These are phyloP conservation scores for Ceratitis capitata DNA, from an alignment of 1,140 invertebrate species.

Conservation along the genomic window DNA sequence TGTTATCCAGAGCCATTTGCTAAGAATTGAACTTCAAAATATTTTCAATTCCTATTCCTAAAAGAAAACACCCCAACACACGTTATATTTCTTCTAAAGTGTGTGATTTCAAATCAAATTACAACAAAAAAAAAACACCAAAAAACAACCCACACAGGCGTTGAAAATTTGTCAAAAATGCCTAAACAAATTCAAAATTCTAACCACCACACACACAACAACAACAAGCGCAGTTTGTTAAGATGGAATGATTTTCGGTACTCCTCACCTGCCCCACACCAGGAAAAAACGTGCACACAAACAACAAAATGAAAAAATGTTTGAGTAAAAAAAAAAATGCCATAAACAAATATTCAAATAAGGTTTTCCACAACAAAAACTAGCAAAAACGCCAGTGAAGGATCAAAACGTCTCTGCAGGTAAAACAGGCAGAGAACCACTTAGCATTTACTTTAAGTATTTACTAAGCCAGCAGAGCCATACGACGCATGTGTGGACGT, in stretches of 20 bases:
- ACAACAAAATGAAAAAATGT: slow-evolving; percentile 39
- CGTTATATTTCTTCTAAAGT: neutral
- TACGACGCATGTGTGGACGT: neutral
- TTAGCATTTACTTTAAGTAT: slow-evolving; percentile 26
- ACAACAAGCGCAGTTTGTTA: neutral
- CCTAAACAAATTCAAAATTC: slow-evolving; percentile 43
- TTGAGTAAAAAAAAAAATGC: neutral
- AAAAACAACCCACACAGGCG: slow-evolving; percentile 8
- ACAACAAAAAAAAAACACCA: too few relatives aligned
- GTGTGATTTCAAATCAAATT: too few relatives aligned
- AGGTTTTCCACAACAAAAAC: neutral
- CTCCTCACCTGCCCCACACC: neutral
- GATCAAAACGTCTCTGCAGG: neutral
- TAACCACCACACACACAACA: slow-evolving; percentile 27
- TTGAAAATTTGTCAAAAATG: slow-evolving; percentile 25
- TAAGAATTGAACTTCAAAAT: too few relatives aligned
- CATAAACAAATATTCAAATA: neutral
- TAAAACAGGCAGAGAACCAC: neutral
- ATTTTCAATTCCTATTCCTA: neutral
- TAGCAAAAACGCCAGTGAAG: slow-evolving; percentile 47
- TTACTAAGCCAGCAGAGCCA: slow-evolving; percentile 6
- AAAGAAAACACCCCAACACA: neutral
- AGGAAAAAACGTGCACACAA: too few relatives aligned
- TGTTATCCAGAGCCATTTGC: too few relatives aligned
- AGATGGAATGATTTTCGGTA: neutral